Percentiles rank a stretch among this genome's conserved stretches.
Conservation (phyloP, 2,888 invertebrate genomes). For the Drosophila macrospina region DNA sequence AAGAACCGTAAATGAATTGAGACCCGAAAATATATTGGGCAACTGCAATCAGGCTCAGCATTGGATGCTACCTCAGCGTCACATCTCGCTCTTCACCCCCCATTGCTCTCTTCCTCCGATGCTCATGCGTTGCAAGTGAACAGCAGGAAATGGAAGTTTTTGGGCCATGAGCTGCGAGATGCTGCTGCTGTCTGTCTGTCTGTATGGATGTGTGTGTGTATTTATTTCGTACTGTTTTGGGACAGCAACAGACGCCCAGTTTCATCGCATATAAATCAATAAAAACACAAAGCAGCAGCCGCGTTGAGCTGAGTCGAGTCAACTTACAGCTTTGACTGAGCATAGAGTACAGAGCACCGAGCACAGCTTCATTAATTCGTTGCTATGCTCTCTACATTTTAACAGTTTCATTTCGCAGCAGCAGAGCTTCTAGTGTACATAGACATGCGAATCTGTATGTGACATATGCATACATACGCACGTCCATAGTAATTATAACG, state of each 20-base stretch:
- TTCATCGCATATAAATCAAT: constrained; percentile 80
- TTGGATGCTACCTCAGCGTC: constrained; percentile 8
- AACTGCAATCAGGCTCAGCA: constrained; percentile 55
- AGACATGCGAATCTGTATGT: constrained; percentile 14
- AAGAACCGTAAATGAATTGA: constrained; percentile 64
- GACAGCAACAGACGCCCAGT: constrained; percentile 70
- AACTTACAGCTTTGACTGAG: constrained; percentile 38
- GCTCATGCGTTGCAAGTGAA: constrained; percentile 59
- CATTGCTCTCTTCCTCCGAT: constrained; percentile 9
- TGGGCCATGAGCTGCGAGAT: constrained; percentile 37
- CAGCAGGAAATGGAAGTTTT: constrained; percentile 72
- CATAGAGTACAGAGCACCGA: constrained; percentile 32
- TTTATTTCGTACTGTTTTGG: constrained; percentile 59
- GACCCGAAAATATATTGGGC: constrained; percentile 57
- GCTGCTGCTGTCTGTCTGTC: constrained; percentile 33
- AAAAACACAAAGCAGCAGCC: constrained; percentile 54
- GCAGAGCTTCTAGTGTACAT: constrained; percentile 36
- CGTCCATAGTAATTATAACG: constrained; percentile 43
- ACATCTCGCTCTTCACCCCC: constrained; percentile 7
- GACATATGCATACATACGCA: constrained; percentile 6
- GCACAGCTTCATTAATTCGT: constrained; percentile 61
- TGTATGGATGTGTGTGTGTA: constrained; percentile 27
- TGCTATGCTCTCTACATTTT: constrained; percentile 44
- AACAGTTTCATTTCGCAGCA: constrained; percentile 47
- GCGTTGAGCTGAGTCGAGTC: constrained; percentile 15